Conservation (phyloP, 2,113 vertebrate genomes). For the Ancistrus triradiatus region DNA sequence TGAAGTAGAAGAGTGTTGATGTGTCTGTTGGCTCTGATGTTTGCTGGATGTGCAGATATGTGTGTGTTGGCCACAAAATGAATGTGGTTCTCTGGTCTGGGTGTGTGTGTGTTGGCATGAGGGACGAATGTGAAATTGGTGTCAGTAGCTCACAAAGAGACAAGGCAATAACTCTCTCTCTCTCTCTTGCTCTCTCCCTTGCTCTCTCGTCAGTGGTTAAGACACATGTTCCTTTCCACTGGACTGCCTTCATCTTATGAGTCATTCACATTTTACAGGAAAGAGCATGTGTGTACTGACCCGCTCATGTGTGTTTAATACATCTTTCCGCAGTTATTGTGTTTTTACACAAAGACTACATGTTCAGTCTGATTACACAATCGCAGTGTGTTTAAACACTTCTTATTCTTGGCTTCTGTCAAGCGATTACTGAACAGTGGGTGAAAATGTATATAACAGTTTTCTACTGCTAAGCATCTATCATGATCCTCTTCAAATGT, state of each 20-base stretch:
- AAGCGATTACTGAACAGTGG: too few species aligned
- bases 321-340: conserved; percentile 14
- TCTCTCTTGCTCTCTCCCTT: conserved; percentile 29
- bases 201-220: conserved; percentile 42
- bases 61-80: conserved; percentile 42
- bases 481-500: too few species aligned
- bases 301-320: conserved; percentile 13
- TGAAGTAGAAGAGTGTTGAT: conserved; percentile 44
- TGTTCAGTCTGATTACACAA: too few species aligned
- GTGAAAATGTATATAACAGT: too few species aligned
- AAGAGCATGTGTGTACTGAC: conserved; percentile 34
- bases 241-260: conserved; percentile 43
- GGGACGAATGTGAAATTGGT: conserved; percentile 26
- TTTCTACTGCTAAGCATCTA: too few species aligned
- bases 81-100: conserved; percentile 25
- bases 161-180: conserved; percentile 44
- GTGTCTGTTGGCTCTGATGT: conserved; percentile 38
- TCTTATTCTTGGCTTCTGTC: too few species aligned
- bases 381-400: too few species aligned
- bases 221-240: conserved; percentile 39
- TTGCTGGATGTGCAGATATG: conserved; percentile 41
- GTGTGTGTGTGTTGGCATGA: conserved; percentile 39
- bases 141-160: conserved; percentile 59
- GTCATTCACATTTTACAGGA: conserved; percentile 48
- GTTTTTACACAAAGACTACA: too few species aligned